phyloP scores from a whole-genome alignment of 2,797 vertebrate species.

The Syngnathus acus region DNA sequence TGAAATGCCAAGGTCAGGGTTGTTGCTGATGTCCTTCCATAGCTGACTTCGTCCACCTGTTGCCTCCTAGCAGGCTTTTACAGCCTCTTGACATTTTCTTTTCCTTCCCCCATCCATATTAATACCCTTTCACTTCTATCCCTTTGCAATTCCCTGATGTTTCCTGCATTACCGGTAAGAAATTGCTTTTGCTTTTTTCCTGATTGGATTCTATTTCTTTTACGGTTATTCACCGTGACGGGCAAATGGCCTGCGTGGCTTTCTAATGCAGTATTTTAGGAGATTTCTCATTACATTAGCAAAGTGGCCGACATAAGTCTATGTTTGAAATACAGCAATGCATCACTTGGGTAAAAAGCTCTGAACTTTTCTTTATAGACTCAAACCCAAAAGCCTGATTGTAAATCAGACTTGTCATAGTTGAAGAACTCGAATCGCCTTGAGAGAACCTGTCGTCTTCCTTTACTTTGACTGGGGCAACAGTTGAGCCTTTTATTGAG shows the following conservation, averaged over 20 bases:
- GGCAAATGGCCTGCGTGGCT: slow-evolving; percentile 42
- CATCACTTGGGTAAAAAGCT: slow-evolving; percentile 28
- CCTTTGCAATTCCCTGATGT: slow-evolving; percentile 42
- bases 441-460: slow-evolving; percentile 40
- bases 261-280: slow-evolving; percentile 36
- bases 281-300: slow-evolving; percentile 55
- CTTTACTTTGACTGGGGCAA: slow-evolving; percentile 50
- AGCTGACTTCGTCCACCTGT: slow-evolving; percentile 28
- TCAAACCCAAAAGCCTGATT: slow-evolving; percentile 15
- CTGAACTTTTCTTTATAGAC: slow-evolving; percentile 13
- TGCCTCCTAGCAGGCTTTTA: slow-evolving; percentile 35
- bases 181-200: slow-evolving; percentile 32
- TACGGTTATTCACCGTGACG: slow-evolving; percentile 41
- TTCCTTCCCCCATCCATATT: slow-evolving; percentile 34
- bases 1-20: slow-evolving; percentile 9
- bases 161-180: slow-evolving; percentile 53
- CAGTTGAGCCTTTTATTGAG: slow-evolving; percentile 43
- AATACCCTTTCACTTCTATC: slow-evolving; percentile 31
- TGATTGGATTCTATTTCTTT: slow-evolving; percentile 50
- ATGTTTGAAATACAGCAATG: slow-evolving; percentile 39
- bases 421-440: slow-evolving; percentile 25
- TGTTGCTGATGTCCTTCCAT: slow-evolving; percentile 12
- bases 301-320: slow-evolving; percentile 26
- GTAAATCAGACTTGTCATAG: slow-evolving; percentile 27
- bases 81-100: slow-evolving; percentile 43